Evolutionary conservation across 2,113 vertebrate species (phyloP).

Genomic region (Coracopsis vasa): DNA sequence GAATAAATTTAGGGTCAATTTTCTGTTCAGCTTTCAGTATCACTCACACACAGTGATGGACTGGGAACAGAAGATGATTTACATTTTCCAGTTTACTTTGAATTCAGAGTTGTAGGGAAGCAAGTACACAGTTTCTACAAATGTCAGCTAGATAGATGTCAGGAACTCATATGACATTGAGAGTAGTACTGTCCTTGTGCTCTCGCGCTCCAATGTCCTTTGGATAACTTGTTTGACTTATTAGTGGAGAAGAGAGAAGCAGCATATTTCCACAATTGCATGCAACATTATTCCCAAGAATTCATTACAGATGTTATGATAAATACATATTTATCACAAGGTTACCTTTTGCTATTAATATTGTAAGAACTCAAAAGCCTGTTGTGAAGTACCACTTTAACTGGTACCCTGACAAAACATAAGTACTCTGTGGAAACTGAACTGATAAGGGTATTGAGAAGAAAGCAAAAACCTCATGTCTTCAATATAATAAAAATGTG

Average conservation of each 20-base stretch:
- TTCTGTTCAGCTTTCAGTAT: neutral
- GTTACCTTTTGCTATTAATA: neutral
- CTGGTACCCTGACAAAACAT: neutral
- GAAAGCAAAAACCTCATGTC: neutral
- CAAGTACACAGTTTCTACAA: neutral
- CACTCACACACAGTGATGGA: neutral
- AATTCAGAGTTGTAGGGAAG: neutral
- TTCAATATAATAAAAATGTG: neutral
- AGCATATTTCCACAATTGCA: neutral
- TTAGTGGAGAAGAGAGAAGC: neutral
- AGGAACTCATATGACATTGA: neutral
- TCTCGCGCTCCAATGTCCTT: neutral
- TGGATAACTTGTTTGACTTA: neutral
- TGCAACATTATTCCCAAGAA: neutral
- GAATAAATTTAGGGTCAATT: neutral
- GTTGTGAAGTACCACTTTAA: neutral
- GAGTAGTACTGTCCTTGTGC: neutral
- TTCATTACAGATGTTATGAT: fast-evolving
- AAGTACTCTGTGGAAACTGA: neutral
- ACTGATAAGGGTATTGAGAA: neutral
- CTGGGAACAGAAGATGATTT: neutral
- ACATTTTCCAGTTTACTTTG: neutral
- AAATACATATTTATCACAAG: neutral
- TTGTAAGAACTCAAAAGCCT: neutral
- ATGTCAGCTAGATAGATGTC: neutral